phyloP scores from a whole-genome alignment of 2,113 vertebrate genomes.

The Cervus canadensis region DNA sequence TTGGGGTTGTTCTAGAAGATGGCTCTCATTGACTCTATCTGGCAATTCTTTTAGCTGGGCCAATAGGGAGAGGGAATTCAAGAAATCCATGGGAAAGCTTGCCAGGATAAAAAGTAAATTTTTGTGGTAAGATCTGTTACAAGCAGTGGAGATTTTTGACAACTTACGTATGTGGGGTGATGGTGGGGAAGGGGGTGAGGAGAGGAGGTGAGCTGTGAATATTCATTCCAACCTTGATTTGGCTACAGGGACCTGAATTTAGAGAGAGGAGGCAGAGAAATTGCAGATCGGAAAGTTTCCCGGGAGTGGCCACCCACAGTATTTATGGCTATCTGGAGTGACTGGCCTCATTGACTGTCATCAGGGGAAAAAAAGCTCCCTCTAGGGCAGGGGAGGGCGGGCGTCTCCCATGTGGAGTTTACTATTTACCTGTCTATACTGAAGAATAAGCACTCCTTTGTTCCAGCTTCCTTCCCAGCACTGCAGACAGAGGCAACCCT shows the following conservation, averaged over 20 bases:
- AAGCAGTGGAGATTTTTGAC: not conserved
- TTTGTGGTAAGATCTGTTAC: not conserved
- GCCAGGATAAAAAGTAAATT: not conserved
- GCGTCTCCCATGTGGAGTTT: not conserved
- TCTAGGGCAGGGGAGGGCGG: fast-evolving
- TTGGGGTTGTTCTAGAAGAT: not conserved
- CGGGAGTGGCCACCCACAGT: not conserved
- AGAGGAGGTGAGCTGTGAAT: not conserved
- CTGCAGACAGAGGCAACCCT: not conserved
- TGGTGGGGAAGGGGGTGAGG: no score
- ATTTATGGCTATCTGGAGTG: not conserved
- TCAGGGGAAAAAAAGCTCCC: not conserved
- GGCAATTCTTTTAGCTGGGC: not conserved
- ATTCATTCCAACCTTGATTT: not conserved
- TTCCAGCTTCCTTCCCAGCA: not conserved
- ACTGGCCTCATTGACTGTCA: not conserved
- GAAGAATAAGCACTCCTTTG: not conserved
- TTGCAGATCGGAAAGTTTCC: not conserved
- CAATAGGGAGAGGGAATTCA: not conserved
- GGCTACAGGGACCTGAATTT: not conserved
- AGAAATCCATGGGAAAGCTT: not conserved
- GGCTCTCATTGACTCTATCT: not conserved
- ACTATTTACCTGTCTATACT: not conserved
- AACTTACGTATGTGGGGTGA: not conserved
- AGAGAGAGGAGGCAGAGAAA: not conserved